Base-by-base conservation (phyloP, 2,888 invertebrate species). In the Micropterix aruncella region DNA sequence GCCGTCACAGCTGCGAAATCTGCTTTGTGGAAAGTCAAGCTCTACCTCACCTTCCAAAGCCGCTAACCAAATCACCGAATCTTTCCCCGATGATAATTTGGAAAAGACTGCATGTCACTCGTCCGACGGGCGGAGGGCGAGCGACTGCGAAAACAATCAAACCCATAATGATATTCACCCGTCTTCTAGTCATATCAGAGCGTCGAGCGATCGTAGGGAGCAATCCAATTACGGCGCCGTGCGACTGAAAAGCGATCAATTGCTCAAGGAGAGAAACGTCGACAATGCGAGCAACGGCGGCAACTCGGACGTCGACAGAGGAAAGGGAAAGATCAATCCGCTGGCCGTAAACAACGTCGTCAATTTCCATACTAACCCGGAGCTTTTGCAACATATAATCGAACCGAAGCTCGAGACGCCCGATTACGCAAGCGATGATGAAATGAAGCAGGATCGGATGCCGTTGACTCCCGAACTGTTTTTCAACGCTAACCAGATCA, bases 351-450 rank as follows among this genome's bases (percentile, higher is more conserved):
- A 47, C 9, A 47, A 47, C 45, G 44, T 46, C 16, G 45, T 38
- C 5, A 48, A 44, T 39, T 40, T 43, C 19, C 41, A 47, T 9
- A 27, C 49, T 5, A 42, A 49, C 37, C 17, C 46, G 36, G 71
- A 71, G 56, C 62, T 70, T 53, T 58, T 70, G 5, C 48, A 49
- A 42, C 48, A 49, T 37, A 51, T 51, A 46, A 50, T 66, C 51
- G 70, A 80, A 70, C 81, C 82, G 56, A 83, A 83, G 72, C 67
- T 80, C 65, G 82, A 83, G 69, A 70, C 80, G 53, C 79, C 81
- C 58, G 83, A 83, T 61, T 82, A 74, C 62, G 74, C 73, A 50
- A 82, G 81, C 58, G 83, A 83, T 57, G 81, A 81, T 53, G 83
- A 80, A 54, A 54, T 53, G 16, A 47, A 45, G 40, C 50, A 50